Evolutionary conservation across 2,888 invertebrate genomes (phyloP), one percentile per base, ranked within the genome.

Genomic region (Agapostemon virescens): DNA sequence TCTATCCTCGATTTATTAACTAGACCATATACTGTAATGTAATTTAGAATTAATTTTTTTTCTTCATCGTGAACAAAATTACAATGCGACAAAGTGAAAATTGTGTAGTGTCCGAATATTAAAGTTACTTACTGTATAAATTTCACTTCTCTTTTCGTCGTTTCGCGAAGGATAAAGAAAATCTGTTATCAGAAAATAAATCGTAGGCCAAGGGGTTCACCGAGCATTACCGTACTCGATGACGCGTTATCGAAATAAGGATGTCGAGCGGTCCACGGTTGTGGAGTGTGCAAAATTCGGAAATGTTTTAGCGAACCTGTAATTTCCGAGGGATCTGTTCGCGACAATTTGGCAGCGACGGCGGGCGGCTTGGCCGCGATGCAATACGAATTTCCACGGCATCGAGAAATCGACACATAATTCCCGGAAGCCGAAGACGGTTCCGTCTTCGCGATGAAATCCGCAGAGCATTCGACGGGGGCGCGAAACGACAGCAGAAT

Each of bases 361-460:
- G 49, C 49, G 49, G n/a, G 42, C 23, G 40, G 38, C 49, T 40
- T 49, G 61, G 42, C 42, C 74, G 52, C 36, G 52, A 30, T 33
- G 64, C 38, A 40, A 40, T 55, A 15, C n/a, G 40, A 45, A 74
- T 74, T 69, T 52, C 23, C 36, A 70, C 36, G 42, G 61, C 58
- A 33, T 58, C 69, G 49, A 20, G 42, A 52, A n/a, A 74, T 85
- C 80, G 76, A 83, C 85, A 69, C 77, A 80, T 85, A 85, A 84
- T 85, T 85, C 85, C 63, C 69, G n/a, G 23, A 40, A 69, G 73
- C 64, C 40, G 55, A 80, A 75, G 83, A 71, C 74, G 49, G 68
- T 66, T 30, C 68, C 79, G 69, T 72, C 66, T 70, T 74, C 72
- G 73, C 70, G 63, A 52, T 36, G 80, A 83, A 84, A 84, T 85